Conservation (phyloP, 2,113 vertebrate genomes). For the Dasyurus viverrinus region DNA sequence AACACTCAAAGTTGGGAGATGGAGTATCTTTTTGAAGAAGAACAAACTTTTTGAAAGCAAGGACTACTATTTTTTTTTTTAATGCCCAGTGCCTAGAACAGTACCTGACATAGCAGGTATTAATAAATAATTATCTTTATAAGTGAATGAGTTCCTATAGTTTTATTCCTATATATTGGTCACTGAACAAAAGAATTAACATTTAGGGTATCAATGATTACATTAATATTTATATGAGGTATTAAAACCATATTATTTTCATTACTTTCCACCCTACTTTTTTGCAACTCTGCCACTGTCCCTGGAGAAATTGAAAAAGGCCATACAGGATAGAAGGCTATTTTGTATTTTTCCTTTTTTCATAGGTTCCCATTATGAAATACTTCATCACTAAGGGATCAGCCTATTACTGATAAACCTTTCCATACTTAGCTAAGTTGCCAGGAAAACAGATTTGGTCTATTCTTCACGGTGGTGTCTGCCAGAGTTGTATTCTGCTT, state of each 20-base stretch:
- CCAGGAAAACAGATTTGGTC: not conserved
- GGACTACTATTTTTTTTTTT: no score
- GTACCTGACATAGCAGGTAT: no score
- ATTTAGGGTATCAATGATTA: not conserved
- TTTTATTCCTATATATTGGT: not conserved
- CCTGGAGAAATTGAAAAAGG: not conserved
- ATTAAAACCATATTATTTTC: not conserved
- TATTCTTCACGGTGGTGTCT: not conserved
- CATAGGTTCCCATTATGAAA: no score
- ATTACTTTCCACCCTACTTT: not conserved
- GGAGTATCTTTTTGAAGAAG: no score
- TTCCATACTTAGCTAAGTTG: not conserved
- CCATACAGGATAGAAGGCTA: no score
- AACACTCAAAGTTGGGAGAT: no score
- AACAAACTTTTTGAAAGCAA: no score
- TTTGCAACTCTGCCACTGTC: not conserved
- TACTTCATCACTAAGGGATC: no score
- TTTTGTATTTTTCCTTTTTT: no score
- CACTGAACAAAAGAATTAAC: not conserved
- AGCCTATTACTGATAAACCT: not conserved
- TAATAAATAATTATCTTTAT: not conserved
- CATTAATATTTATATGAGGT: not conserved
- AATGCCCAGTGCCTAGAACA: no score
- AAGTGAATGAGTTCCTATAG: not conserved
- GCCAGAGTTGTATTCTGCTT: not conserved